A percentile compares a stretch with the other conserved stretches of the same genome.
These are phyloP conservation scores for Alethe diademata DNA, from an alignment of 2,113 vertebrate genomes.

Conservation along the genomic window DNA sequence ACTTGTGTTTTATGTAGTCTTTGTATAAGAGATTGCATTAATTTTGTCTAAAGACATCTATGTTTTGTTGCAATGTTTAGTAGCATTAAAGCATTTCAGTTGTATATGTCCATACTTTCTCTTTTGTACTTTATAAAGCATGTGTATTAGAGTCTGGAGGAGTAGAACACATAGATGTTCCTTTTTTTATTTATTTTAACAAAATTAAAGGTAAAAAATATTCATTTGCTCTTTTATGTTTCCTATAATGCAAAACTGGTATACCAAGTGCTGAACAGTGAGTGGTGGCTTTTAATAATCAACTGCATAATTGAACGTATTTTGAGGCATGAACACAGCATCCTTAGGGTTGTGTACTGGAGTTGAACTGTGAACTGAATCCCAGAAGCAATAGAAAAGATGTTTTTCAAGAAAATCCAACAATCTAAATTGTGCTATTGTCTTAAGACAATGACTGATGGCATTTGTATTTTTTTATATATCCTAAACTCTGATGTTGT, in stretches of 20 bases:
- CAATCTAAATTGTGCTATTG: conserved; percentile 4
- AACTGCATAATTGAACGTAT: background rate
- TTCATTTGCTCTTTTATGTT: background rate
- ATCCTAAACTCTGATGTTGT: conserved; percentile 27
- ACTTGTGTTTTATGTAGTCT: background rate
- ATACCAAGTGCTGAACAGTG: background rate
- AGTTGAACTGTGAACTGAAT: background rate
- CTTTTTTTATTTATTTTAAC: background rate
- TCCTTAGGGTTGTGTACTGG: background rate
- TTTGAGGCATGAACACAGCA: background rate
- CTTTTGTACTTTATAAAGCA: background rate
- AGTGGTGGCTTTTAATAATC: conserved; percentile 13
- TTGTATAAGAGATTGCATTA: background rate
- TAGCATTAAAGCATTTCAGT: background rate
- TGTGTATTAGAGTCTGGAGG: background rate
- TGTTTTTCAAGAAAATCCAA: conserved; percentile 8
- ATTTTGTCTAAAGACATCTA: background rate
- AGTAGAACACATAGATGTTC: background rate
- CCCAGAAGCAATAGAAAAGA: conserved; percentile 10
- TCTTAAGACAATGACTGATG: conserved; percentile 34
- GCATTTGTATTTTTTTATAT: conserved; percentile 53
- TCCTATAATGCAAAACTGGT: background rate
- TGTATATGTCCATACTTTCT: background rate
- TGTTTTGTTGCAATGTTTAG: background rate
- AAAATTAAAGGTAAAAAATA: background rate